phyloP scores from a whole-genome alignment of 2,113 vertebrate genomes.

The Psilopogon haemacephalus region DNA sequence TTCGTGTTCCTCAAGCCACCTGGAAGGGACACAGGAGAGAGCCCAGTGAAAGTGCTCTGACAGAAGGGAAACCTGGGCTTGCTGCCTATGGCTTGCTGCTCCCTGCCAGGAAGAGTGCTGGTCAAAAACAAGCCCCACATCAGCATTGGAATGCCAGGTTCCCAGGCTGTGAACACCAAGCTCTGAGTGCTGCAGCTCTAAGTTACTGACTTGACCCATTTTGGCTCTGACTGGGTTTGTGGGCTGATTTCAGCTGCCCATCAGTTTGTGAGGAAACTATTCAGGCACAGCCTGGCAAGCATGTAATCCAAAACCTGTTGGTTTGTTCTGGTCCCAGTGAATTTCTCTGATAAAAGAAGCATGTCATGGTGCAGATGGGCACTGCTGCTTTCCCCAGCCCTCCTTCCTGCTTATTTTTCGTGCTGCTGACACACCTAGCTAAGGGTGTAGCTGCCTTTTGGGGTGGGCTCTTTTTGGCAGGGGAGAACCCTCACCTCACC shows the following conservation, averaged over 20 bases:
- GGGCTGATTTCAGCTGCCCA: background rate
- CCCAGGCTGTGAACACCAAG: background rate
- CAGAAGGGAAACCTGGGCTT: fast-evolving
- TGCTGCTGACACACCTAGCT: fast-evolving
- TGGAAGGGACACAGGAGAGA: background rate
- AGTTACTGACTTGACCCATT: background rate
- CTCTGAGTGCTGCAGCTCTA: fast-evolving
- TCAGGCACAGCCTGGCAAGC: background rate
- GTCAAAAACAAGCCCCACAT: background rate
- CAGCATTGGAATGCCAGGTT: fast-evolving
- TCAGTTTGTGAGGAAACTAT: fast-evolving
- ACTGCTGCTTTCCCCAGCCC: background rate
- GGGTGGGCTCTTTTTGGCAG: background rate
- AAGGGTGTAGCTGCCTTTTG: background rate
- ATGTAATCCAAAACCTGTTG: fast-evolving
- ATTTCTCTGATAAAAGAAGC: background rate
- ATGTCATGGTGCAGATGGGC: fast-evolving
- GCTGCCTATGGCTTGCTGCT: fast-evolving
- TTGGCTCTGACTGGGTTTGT: background rate
- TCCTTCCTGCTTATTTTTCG: background rate
- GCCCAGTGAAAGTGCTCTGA: fast-evolving
- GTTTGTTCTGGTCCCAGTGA: background rate
- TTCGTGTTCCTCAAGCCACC: background rate
- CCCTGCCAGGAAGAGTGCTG: fast-evolving
- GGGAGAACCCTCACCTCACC: fast-evolving